Conservation (phyloP, 1,140 invertebrate species). For the Cyrtorhinus lividipennis region DNA sequence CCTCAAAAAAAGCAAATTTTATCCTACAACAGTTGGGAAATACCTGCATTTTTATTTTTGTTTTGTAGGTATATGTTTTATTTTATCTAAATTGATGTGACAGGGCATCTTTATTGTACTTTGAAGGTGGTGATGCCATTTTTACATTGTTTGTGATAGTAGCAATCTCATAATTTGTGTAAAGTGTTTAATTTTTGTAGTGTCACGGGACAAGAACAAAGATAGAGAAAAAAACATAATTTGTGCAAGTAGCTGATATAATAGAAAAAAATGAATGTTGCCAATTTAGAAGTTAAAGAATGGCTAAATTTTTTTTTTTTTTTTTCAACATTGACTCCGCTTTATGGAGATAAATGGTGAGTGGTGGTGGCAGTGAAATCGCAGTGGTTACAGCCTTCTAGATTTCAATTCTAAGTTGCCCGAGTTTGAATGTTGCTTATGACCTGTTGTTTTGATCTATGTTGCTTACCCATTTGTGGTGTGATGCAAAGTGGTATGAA, state of each 20-base stretch:
- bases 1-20: too few relatives aligned
- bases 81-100: too few relatives aligned
- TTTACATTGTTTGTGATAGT: constrained; percentile 1
- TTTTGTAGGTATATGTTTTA: too few relatives aligned
- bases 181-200: neutral
- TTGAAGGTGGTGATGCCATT: neutral
- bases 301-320: neutral
- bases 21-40: too few relatives aligned
- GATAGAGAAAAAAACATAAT: too few relatives aligned
- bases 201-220: too few relatives aligned
- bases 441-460: neutral
- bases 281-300: neutral
- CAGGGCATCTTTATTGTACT: too few relatives aligned
- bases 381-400: neutral
- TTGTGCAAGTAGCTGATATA: neutral
- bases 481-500: too few relatives aligned
- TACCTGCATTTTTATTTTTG: too few relatives aligned
- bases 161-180: constrained; percentile 5
- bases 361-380: neutral
- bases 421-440: neutral
- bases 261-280: neutral
- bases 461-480: neutral
- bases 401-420: neutral
- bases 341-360: neutral
- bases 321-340: neutral